phyloP scores from a whole-genome alignment of 2,113 vertebrate genomes.

The Halcyon senegalensis region DNA sequence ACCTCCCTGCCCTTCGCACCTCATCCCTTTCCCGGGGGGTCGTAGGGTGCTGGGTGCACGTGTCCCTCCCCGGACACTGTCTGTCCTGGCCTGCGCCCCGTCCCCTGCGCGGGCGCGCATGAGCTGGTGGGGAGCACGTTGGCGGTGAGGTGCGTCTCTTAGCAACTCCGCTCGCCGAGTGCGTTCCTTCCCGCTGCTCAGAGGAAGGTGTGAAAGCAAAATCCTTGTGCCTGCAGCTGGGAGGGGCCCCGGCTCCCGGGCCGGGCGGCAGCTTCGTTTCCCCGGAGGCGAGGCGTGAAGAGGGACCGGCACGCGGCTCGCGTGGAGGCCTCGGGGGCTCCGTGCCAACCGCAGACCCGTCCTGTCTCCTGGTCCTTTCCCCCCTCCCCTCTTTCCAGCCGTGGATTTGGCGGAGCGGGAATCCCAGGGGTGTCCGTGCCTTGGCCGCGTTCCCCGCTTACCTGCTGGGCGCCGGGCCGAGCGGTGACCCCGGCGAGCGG shows the following conservation, averaged over 20 bases:
- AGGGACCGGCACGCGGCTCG: fast-evolving
- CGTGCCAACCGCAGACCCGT: background rate
- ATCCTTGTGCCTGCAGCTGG: background rate
- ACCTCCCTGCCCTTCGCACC: fast-evolving
- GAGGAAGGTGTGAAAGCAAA: background rate
- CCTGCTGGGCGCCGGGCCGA: background rate
- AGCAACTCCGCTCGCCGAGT: background rate
- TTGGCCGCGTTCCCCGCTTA: background rate
- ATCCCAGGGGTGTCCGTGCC: background rate
- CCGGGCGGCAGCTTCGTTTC: fast-evolving
- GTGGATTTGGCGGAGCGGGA: background rate
- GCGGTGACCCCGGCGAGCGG: background rate
- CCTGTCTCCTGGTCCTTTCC: background rate
- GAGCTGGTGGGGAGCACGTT: background rate
- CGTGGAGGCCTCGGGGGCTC: fast-evolving
- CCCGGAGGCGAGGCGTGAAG: fast-evolving
- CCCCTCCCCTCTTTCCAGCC: background rate
- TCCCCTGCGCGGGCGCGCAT: fast-evolving
- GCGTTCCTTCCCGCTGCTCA: background rate
- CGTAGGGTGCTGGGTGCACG: fast-evolving
- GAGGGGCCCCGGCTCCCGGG: fast-evolving
- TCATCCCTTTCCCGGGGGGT: fast-evolving
- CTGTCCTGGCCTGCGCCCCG: background rate
- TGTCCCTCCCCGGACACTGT: background rate
- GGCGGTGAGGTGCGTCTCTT: constrained; percentile 34